phyloP scores from a whole-genome alignment of 2,113 vertebrate species.

The Dinomys branickii region DNA sequence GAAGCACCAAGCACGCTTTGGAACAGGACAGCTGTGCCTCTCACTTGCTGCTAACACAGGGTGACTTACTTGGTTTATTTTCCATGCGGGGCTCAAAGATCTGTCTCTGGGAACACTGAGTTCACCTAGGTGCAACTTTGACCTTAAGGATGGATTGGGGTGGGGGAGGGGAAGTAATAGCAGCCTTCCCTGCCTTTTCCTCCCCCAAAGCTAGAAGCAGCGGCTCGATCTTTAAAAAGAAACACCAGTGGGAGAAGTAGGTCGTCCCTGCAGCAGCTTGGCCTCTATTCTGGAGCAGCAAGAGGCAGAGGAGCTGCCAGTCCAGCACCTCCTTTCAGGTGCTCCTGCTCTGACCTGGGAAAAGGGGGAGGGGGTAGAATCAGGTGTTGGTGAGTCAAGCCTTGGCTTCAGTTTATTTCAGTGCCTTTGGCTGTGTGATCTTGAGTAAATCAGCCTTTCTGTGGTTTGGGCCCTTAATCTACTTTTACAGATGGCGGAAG shows the following conservation, averaged over 20 bases:
- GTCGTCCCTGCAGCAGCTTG: slow-evolving; percentile 39
- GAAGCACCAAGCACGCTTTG: not conserved
- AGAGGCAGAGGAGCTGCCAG: slow-evolving; percentile 14
- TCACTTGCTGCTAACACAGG: not conserved
- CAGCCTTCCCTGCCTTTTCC: not conserved
- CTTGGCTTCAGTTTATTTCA: not conserved
- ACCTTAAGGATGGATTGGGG: not conserved
- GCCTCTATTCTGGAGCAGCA: slow-evolving; percentile 52
- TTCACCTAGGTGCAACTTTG: not conserved
- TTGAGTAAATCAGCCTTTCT: slow-evolving; percentile 25
- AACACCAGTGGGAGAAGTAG: slow-evolving; percentile 62
- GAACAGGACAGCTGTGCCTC: not conserved
- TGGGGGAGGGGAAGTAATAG: not conserved
- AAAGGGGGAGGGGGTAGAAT: not conserved
- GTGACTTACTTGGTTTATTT: not conserved
- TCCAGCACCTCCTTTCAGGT: not conserved
- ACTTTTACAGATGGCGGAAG: not conserved
- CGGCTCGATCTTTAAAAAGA: slow-evolving; percentile 66
- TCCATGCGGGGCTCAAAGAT: not conserved
- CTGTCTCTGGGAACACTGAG: not conserved
- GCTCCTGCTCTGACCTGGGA: not conserved
- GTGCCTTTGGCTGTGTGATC: slow-evolving; percentile 33
- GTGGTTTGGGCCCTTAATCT: slow-evolving; percentile 3
- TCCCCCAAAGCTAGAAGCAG: not conserved
- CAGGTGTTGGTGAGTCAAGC: slow-evolving; percentile 30